These are phyloP conservation scores for Acromyrmex charruanus DNA, from an alignment of 1,140 invertebrate species.

Conservation along the genomic window DNA sequence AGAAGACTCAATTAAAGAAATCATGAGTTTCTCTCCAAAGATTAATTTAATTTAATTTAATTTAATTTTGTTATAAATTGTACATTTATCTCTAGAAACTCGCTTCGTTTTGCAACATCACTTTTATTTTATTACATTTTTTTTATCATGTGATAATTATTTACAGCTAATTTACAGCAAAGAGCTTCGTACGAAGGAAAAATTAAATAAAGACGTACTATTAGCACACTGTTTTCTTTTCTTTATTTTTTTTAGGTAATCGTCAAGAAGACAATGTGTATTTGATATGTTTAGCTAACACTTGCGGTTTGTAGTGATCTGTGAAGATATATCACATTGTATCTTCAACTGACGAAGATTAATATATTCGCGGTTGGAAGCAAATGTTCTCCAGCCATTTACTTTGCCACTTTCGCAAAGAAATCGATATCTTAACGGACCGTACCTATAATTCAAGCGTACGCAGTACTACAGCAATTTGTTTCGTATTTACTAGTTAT, in stretches of 20 bases:
- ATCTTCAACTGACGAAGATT: constrained; percentile 5
- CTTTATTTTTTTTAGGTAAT: background rate
- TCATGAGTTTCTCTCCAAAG: background rate
- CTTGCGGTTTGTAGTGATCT: constrained; percentile 24
- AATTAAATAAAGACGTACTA: no score
- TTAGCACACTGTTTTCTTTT: no score
- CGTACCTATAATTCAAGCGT: constrained; percentile 33
- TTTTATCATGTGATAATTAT: background rate
- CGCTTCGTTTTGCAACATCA: background rate
- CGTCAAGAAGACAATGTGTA: background rate
- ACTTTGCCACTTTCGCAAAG: background rate
- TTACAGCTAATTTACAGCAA: background rate
- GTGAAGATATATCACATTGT: background rate
- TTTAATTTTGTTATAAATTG: constrained; percentile 2
- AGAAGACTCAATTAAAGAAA: background rate
- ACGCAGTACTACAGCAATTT: constrained; percentile 15
- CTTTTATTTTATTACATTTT: background rate
- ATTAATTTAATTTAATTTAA: background rate
- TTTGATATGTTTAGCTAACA: background rate
- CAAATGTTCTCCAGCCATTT: constrained; percentile 16
- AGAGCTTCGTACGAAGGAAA: background rate
- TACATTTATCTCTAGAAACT: background rate
- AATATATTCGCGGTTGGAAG: constrained; percentile 22
- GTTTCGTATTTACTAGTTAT: constrained; percentile 29
- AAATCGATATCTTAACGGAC: constrained; percentile 29